Percentiles rank a stretch among this genome's conserved stretches.
Evolutionary conservation across 2,113 vertebrate species (phyloP).

Genomic region (Pithys albifrons): DNA sequence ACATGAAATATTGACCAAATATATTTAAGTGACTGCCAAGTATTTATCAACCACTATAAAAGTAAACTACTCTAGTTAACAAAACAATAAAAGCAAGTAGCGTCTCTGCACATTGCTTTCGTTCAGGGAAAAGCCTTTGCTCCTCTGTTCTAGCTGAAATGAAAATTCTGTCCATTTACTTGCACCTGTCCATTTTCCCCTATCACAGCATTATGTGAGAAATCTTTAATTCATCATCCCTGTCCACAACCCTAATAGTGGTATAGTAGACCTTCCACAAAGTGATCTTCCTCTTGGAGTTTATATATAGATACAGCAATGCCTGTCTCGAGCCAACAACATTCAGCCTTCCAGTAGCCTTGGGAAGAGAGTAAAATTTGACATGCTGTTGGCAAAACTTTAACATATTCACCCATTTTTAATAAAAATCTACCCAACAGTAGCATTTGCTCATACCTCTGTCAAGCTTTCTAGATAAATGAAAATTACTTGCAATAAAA

Average conservation of each 20-base stretch:
- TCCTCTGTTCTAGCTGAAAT: neutral
- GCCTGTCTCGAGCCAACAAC: neutral
- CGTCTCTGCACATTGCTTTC: neutral
- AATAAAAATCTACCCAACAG: neutral
- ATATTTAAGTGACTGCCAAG: neutral
- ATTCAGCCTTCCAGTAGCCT: neutral
- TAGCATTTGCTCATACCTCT: neutral
- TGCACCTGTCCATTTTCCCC: neutral
- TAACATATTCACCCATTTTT: neutral
- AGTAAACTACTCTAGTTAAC: neutral
- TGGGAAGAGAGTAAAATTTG: neutral
- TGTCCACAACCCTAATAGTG: neutral
- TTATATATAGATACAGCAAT: fast-evolving
- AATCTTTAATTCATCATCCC: neutral
- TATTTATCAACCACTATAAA: neutral
- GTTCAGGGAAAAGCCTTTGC: neutral
- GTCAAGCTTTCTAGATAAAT: neutral
- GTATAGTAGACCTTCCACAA: neutral
- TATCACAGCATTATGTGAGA: neutral
- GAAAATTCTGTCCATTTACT: neutral
- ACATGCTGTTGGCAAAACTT: neutral
- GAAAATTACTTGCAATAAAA: neutral
- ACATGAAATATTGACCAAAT: neutral
- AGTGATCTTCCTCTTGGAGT: neutral
- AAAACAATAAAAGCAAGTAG: neutral